A percentile compares a stretch with the other conserved stretches of the same genome.
phyloP scores from a whole-genome alignment of 2,113 vertebrate species.

The Megaleporinus macrocephalus region DNA sequence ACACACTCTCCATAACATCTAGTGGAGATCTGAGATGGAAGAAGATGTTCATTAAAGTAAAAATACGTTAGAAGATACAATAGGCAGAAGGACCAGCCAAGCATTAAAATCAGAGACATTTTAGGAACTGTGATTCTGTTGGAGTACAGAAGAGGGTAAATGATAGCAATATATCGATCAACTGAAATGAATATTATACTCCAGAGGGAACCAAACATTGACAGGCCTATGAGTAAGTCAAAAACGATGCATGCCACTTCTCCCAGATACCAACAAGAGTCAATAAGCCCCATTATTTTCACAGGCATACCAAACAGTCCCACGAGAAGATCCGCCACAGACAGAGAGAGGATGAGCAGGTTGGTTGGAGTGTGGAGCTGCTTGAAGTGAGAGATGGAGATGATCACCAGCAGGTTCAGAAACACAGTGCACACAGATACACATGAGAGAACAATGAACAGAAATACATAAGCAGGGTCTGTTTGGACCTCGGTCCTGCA shows the following conservation, averaged over 20 bases:
- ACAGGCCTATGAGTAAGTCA: constrained; percentile 49
- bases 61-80: constrained; percentile 38
- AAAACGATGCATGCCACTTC: constrained; percentile 60
- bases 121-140: constrained; percentile 53
- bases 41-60: constrained; percentile 11
- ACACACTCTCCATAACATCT: constrained; percentile 35
- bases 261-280: constrained; percentile 68
- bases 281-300: constrained; percentile 58
- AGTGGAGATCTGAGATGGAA: constrained; percentile 15
- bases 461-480: not conserved
- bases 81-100: constrained; percentile 62
- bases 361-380: constrained; percentile 76
- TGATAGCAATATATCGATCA: constrained; percentile 67
- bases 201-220: constrained; percentile 61
- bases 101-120: constrained; percentile 46
- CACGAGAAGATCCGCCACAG: constrained; percentile 65
- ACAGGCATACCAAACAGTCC: constrained; percentile 82
- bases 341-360: constrained; percentile 71
- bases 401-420: constrained; percentile 53
- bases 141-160: constrained; percentile 63
- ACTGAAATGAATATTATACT: constrained; percentile 62
- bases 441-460: constrained; percentile 7
- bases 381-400: constrained; percentile 68
- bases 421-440: constrained; percentile 28
- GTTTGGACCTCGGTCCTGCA: constrained; percentile 14